Evolutionary conservation across 2,113 vertebrate species (phyloP), one percentile per base, ranked within the genome.

Genomic region (Trichechus manatus): DNA sequence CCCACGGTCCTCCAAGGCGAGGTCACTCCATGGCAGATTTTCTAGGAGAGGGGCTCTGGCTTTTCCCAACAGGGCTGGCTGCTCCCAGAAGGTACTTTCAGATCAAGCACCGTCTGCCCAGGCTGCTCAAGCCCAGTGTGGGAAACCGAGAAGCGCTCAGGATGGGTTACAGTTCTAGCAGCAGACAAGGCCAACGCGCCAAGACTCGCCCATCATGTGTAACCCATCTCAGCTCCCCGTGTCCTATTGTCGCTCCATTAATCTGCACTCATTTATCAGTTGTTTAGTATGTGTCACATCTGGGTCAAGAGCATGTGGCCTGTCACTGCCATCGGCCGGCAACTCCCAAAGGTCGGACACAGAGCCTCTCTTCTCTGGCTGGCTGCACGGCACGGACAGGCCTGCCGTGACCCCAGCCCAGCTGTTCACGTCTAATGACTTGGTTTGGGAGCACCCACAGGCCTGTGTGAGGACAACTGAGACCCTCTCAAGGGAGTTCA

Each of bases 261-360:
- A 93, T 94, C 75, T 82, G 33, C 31, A 22, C 68, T 86, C 66
- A 59, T 84, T 93, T 93, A 80, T 91, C 83, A 56, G 80, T 36
- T 63, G 94, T 64, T 93, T 53, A 64, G 63, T 47, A 2, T 87
- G 56, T 80, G 85, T 72, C 81, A 8, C 36, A 50, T 88, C 93
- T 96, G 61, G 20, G 25, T 92, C 91, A 94, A 84, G 72, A 91
- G 59, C 27, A 0, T 78, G 90, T 78, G 80, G 39, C 78, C 56
- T 44, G 59, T 94, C 78, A 47, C 79, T 66, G 7, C 75, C 4
- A 0, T 88, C 39, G 47, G 79, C 85, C 64, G 36, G 0, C 2
- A 6, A 29, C 53, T 77, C 66, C 25, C 50, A 31, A 27, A 93
- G 75, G 68, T 79, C 89, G 94, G 19, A 3, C 31, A 44, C 2